These are phyloP conservation scores for Alloplasta piceator DNA, from an alignment of 2,888 invertebrate species.

Conservation along the genomic window DNA sequence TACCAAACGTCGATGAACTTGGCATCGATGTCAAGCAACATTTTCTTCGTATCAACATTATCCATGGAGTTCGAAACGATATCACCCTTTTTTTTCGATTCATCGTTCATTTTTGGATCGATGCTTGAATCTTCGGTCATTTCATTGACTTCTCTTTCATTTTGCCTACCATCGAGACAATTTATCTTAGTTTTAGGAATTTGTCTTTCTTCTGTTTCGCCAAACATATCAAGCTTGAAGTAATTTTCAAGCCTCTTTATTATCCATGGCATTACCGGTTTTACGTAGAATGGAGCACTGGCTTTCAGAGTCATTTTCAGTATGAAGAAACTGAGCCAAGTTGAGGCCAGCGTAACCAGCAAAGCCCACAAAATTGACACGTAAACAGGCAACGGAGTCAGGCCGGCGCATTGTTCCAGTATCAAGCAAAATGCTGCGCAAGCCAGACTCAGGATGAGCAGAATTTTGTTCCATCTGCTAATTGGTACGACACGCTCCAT, in stretches of 20 bases:
- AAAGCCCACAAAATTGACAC: slow-evolving; percentile 77
- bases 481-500: slow-evolving; percentile 75
- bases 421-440: slow-evolving; percentile 72
- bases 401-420: slow-evolving; percentile 74
- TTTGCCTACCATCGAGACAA: too few species aligned
- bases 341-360: slow-evolving; percentile 74
- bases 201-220: slow-evolving; percentile 22
- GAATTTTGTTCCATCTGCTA: slow-evolving; percentile 77
- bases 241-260: slow-evolving; percentile 62
- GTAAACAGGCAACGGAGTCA: slow-evolving; percentile 74
- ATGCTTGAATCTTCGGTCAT: slow-evolving; percentile 12
- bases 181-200: not conserved
- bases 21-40: slow-evolving; percentile 83
- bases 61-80: not conserved
- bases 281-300: slow-evolving; percentile 72
- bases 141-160: slow-evolving; percentile 27
- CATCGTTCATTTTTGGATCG: slow-evolving; percentile 17
- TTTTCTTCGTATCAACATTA: slow-evolving; percentile 71
- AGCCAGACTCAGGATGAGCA: slow-evolving; percentile 72
- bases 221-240: slow-evolving; percentile 40
- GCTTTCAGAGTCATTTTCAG: slow-evolving; percentile 76
- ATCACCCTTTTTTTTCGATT: slow-evolving; percentile 39
- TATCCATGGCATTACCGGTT: slow-evolving; percentile 73
- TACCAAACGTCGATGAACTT: slow-evolving; percentile 85
- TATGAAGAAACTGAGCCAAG: slow-evolving; percentile 77